These are phyloP conservation scores for Scolopax rusticola DNA, from an alignment of 2,797 vertebrate species.

Conservation along the genomic window DNA sequence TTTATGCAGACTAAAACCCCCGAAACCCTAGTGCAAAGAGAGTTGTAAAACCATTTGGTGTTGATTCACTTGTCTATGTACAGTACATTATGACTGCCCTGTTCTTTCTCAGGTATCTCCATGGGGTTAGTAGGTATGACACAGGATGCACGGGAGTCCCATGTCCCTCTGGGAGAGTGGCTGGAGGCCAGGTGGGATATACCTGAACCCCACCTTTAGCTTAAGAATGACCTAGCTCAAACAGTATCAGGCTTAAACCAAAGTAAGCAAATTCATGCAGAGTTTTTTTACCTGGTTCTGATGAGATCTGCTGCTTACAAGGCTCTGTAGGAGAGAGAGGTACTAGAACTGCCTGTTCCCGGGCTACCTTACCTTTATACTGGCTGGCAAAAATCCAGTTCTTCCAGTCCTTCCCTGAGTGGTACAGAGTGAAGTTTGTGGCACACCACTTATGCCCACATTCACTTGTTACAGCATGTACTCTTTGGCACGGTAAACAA, in stretches of 20 bases:
- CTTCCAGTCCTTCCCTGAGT: constrained; percentile 41
- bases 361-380: constrained; percentile 43
- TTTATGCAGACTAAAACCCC: not conserved
- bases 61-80: not conserved
- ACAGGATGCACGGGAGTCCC: not conserved
- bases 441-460: constrained; percentile 47
- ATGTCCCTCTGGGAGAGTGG: not conserved
- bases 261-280: constrained; percentile 35
- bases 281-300: constrained; percentile 62
- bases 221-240: not conserved
- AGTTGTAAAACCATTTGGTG: not conserved
- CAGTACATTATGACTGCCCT: not conserved
- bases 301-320: constrained; percentile 52
- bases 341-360: constrained; percentile 64
- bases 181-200: not conserved
- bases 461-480: constrained; percentile 67
- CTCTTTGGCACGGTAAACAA: constrained; percentile 55
- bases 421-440: constrained; percentile 34
- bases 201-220: not conserved
- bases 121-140: not conserved
- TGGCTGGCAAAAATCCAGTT: constrained; percentile 63
- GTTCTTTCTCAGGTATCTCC: not conserved
- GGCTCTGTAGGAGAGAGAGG: constrained; percentile 15
- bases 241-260: constrained; percentile 16
- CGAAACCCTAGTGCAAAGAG: not conserved